A percentile compares a stretch with the other conserved stretches of the same genome.
These are phyloP conservation scores for Atrina japonica DNA, from an alignment of 2,888 invertebrate species.

Conservation along the genomic window DNA sequence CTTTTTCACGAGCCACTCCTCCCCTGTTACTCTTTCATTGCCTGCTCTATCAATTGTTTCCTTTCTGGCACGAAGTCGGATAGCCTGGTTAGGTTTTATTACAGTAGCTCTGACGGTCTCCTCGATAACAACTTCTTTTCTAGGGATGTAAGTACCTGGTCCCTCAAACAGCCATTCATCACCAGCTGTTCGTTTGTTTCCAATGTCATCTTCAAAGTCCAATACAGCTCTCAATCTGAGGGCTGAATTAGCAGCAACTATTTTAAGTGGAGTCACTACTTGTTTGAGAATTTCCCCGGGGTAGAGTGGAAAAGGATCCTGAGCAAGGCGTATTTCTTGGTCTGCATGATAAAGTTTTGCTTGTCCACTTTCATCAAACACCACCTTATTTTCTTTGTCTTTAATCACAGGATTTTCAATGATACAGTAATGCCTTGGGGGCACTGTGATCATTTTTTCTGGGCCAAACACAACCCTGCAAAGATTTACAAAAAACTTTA, in stretches of 20 bases:
- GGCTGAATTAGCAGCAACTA: constrained; percentile 81
- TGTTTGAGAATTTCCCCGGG: constrained; percentile 81
- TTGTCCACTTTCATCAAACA: constrained; percentile 80
- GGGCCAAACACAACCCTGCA: constrained; percentile 81
- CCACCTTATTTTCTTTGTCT: constrained; percentile 75
- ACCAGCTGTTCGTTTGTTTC: constrained; percentile 80
- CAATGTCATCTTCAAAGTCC: constrained; percentile 80
- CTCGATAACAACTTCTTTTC: constrained; percentile 81
- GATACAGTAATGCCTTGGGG: constrained; percentile 82
- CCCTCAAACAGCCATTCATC: constrained; percentile 83
- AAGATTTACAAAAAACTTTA: too few species aligned
- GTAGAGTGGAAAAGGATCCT: constrained; percentile 82
- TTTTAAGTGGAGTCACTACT: constrained; percentile 78
- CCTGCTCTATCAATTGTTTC: constrained; percentile 80
- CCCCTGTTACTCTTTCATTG: constrained; percentile 75
- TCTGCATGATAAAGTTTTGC: constrained; percentile 81
- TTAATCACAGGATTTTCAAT: constrained; percentile 81
- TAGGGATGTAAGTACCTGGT: constrained; percentile 81
- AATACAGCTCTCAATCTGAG: constrained; percentile 80
- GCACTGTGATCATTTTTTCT: constrained; percentile 81
- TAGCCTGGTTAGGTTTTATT: constrained; percentile 82
- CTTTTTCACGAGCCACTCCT: constrained; percentile 82
- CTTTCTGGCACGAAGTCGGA: constrained; percentile 81
- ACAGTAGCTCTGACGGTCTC: constrained; percentile 81
- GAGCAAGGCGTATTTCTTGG: constrained; percentile 82